Percentiles rank a stretch among this genome's conserved stretches.
These are phyloP conservation scores for Lateolabrax maculatus DNA, from an alignment of 2,797 vertebrate genomes.

Conservation along the genomic window DNA sequence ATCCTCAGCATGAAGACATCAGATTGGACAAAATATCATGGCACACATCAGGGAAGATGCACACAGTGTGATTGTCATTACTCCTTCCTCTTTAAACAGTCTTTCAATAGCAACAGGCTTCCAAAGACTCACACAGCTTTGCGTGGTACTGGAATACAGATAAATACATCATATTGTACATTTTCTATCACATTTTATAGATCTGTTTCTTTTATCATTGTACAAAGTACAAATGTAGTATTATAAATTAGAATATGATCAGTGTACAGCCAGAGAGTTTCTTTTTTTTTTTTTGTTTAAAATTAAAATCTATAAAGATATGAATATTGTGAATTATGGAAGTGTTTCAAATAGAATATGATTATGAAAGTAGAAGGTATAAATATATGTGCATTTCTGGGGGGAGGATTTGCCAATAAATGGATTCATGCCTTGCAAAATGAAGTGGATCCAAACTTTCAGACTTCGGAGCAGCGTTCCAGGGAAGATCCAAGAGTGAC, in stretches of 20 bases:
- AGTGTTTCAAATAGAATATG: constrained; percentile 41
- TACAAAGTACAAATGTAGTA: constrained; percentile 74
- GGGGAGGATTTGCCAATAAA: constrained; percentile 43
- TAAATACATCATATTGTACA: constrained; percentile 69
- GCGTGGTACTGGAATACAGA: constrained; percentile 53
- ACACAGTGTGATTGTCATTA: constrained; percentile 42
- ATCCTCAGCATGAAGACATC: constrained; percentile 61
- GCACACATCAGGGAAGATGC: constrained; percentile 65
- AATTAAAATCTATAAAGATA: constrained; percentile 38
- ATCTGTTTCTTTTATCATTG: constrained; percentile 70
- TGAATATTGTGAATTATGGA: constrained; percentile 38
- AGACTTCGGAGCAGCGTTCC: constrained; percentile 25
- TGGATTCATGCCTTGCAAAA: constrained; percentile 49
- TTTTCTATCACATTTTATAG: constrained; percentile 84
- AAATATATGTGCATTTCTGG: constrained; percentile 50
- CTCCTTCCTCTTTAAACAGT: constrained; percentile 52
- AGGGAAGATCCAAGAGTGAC: constrained; percentile 44
- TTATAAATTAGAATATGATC: constrained; percentile 65
- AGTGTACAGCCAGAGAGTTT: constrained; percentile 64
- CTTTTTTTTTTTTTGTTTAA: constrained; percentile 8
- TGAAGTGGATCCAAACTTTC: constrained; percentile 49
- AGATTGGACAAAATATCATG: constrained; percentile 50
- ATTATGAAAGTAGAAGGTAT: constrained; percentile 27
- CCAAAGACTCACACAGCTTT: constrained; percentile 76
- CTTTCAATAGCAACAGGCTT: constrained; percentile 72